A percentile compares a stretch with the other conserved stretches of the same genome.
Evolutionary conservation across 2,888 invertebrate genomes (phyloP).

Genomic region (Phasia obesa): DNA sequence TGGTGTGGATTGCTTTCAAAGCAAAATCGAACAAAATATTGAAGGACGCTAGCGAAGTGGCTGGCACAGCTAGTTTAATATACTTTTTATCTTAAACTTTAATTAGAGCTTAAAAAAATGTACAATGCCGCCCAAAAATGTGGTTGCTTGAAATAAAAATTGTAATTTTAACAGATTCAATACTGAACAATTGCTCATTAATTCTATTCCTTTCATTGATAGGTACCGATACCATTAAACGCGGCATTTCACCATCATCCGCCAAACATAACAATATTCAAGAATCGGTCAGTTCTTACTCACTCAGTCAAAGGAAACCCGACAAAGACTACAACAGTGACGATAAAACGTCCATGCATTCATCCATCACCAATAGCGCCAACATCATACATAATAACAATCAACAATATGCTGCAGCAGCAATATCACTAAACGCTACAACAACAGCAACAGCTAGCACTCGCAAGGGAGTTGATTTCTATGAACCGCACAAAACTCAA

Average conservation of each 20-base stretch:
- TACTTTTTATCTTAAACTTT: too few relatives aligned
- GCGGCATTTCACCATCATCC: constrained; percentile 82
- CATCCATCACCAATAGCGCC: constrained; percentile 48
- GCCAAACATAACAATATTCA: constrained; percentile 80
- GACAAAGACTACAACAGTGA: constrained; percentile 76
- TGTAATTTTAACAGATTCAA: too few relatives aligned
- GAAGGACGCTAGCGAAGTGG: too few relatives aligned
- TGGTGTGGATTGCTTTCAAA: too few relatives aligned
- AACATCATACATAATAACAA: constrained; percentile 61
- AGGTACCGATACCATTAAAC: constrained; percentile 83
- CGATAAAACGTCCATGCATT: constrained; percentile 64
- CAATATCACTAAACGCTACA: constrained; percentile 58
- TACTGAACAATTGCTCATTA: too few relatives aligned
- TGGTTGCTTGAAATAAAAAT: too few relatives aligned
- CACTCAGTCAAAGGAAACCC: constrained; percentile 77
- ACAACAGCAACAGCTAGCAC: constrained; percentile 69
- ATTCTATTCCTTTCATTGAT: neutral
- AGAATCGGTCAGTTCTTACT: constrained; percentile 81
- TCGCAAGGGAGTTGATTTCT: constrained; percentile 79
- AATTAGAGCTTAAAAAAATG: too few relatives aligned
- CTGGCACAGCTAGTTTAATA: too few relatives aligned
- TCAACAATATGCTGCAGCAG: constrained; percentile 56
- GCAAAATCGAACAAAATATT: too few relatives aligned
- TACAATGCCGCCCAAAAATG: too few relatives aligned
- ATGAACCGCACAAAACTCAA: constrained; percentile 79